Conservation (phyloP, 2,797 vertebrate species). For the Diplodus sargus region DNA sequence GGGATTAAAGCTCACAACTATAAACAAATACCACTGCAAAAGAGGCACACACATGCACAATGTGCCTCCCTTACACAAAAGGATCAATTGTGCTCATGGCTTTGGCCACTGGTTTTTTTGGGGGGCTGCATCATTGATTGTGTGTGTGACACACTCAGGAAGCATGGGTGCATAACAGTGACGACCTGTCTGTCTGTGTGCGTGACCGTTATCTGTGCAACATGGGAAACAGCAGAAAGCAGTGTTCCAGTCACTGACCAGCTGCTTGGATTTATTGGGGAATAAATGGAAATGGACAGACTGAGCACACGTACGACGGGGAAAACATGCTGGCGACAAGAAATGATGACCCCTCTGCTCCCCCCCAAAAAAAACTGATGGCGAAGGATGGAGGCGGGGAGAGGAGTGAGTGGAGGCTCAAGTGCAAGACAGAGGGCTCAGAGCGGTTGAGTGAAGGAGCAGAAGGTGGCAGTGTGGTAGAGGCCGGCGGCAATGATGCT, state of each 20-base stretch:
- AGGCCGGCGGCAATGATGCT: conserved; percentile 8
- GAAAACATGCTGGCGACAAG: conserved; percentile 35
- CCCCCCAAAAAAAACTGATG: neutral
- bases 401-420: conserved; percentile 2
- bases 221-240: conserved; percentile 57
- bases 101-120: conserved; percentile 26
- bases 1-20: neutral
- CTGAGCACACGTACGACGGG: conserved; percentile 19
- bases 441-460: conserved; percentile 6
- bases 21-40: conserved; percentile 9
- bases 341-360: neutral
- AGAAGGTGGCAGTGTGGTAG: conserved; percentile 32
- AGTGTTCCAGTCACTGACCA: conserved; percentile 68
- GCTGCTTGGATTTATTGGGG: conserved; percentile 63
- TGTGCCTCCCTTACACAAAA: neutral
- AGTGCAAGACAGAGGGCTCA: conserved; percentile 3
- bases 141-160: conserved; percentile 26
- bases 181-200: conserved; percentile 17
- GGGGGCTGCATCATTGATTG: conserved; percentile 45
- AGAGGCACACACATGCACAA: conserved; percentile 2
- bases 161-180: conserved; percentile 34
- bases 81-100: conserved; percentile 48
- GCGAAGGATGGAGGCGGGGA: neutral
- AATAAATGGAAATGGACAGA: conserved; percentile 70
- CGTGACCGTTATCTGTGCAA: conserved; percentile 54